Evolutionary conservation across 2,888 invertebrate genomes (phyloP).

Genomic region (Drosophila prostipennis): DNA sequence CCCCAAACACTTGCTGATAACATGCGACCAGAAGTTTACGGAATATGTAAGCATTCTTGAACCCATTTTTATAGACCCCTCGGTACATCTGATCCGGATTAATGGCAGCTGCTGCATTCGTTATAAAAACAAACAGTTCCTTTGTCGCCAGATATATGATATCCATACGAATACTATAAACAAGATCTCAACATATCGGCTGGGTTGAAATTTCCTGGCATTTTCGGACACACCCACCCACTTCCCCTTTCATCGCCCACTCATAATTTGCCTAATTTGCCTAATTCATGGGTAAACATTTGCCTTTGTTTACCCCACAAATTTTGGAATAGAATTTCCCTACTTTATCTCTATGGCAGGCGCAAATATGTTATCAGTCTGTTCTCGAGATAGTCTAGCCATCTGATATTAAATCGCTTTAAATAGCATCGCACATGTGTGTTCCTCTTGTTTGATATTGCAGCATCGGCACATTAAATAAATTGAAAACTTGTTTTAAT

Average conservation of each 20-base stretch:
- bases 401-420: constrained; percentile 65
- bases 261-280: constrained; percentile 23
- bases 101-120: constrained; percentile 5
- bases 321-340: constrained; percentile 3
- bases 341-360: constrained; percentile 15
- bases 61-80: not conserved
- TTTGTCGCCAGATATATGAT: constrained; percentile 26
- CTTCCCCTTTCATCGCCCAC: not conserved
- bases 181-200: constrained; percentile 16
- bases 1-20: constrained; percentile 18
- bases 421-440: constrained; percentile 63
- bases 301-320: constrained; percentile 17
- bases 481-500: constrained; percentile 19
- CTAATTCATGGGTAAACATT: constrained; percentile 33
- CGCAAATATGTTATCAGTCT: constrained; percentile 49
- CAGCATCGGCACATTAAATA: constrained; percentile 30
- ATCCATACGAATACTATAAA: not conserved
- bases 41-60: not conserved
- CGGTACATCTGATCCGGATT: constrained; percentile 8
- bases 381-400: constrained; percentile 42
- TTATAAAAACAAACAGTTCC: constrained; percentile 17
- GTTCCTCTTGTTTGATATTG: constrained; percentile 20
- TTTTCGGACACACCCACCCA: constrained; percentile 9
- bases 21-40: constrained; percentile 1
- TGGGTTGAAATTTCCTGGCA: constrained; percentile 8